Conservation (phyloP, 2,797 vertebrate genomes). For the Podargus strigoides region DNA sequence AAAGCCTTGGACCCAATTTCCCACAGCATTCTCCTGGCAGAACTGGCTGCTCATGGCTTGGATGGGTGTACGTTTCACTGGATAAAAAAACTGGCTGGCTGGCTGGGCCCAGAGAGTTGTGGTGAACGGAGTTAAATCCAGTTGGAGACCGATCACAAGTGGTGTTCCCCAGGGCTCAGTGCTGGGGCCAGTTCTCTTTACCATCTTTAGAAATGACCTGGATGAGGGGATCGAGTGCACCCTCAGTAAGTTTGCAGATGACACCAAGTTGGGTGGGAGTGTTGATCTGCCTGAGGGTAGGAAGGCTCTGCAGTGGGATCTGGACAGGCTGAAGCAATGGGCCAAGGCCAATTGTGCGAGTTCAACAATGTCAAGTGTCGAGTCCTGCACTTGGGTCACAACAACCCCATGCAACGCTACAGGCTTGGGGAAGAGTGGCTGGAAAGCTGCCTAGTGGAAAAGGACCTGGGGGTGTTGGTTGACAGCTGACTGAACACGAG, state of each 20-base stretch:
- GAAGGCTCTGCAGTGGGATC: too few species aligned
- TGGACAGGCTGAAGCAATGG: neutral
- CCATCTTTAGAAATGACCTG: neutral
- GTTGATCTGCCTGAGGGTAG: neutral
- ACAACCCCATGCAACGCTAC: neutral
- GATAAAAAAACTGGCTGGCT: neutral
- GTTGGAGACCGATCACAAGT: too few species aligned
- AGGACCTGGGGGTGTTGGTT: neutral
- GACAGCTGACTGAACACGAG: neutral
- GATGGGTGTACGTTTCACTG: neutral
- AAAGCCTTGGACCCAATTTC: neutral
- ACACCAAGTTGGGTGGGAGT: neutral
- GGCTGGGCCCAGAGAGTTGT: too few species aligned
- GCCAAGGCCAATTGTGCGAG: neutral
- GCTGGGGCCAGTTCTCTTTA: neutral
- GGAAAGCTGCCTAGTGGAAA: neutral
- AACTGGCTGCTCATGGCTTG: neutral
- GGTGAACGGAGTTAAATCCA: too few species aligned
- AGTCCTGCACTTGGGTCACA: neutral
- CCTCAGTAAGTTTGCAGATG: neutral
- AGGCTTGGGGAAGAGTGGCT: neutral
- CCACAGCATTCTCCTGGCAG: neutral
- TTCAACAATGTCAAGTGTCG: neutral
- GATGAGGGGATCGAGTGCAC: neutral
- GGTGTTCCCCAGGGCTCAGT: too few species aligned